Evolutionary conservation across 2,113 vertebrate genomes (phyloP).

Genomic region (Labeo rohita): DNA sequence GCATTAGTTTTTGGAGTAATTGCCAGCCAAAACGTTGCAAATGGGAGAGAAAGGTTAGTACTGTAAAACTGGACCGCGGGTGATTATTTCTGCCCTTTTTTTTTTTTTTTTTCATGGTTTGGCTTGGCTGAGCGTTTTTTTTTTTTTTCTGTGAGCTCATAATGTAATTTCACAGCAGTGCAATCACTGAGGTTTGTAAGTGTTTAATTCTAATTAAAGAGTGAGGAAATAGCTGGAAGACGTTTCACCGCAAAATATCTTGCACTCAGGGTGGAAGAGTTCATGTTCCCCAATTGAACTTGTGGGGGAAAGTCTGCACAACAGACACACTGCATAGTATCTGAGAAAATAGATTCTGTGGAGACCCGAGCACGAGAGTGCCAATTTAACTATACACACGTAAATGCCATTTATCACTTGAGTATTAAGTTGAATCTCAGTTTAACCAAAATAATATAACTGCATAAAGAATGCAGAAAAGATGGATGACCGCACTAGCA

Average conservation of each 20-base stretch:
- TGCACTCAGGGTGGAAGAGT: conserved; percentile 18
- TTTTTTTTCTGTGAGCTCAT: not conserved
- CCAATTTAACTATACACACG: conserved; percentile 20
- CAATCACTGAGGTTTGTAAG: conserved; percentile 25
- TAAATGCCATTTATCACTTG: conserved; percentile 19
- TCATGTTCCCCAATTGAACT: conserved; percentile 7
- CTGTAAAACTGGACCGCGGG: conserved; percentile 62
- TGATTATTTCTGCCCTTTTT: conserved; percentile 46
- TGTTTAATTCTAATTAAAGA: conserved; percentile 40
- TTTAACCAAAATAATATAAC: conserved; percentile 29
- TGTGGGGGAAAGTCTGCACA: conserved; percentile 15
- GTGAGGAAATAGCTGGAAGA: conserved; percentile 34
- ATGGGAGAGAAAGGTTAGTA: conserved; percentile 55
- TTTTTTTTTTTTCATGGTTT: not conserved
- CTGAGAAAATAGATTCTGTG: not conserved
- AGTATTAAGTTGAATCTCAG: conserved; percentile 28
- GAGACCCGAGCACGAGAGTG: not conserved
- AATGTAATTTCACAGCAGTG: conserved; percentile 33
- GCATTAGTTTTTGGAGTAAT: conserved; percentile 76
- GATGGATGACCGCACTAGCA: not conserved
- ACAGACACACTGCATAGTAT: conserved; percentile 14
- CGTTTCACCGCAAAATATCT: not conserved
- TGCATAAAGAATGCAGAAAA: not conserved
- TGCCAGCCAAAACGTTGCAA: conserved; percentile 62
- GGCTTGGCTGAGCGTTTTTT: not conserved